Conservation (phyloP, 1,140 invertebrate genomes). For the Hermatobates lingyangjiaoensis region DNA sequence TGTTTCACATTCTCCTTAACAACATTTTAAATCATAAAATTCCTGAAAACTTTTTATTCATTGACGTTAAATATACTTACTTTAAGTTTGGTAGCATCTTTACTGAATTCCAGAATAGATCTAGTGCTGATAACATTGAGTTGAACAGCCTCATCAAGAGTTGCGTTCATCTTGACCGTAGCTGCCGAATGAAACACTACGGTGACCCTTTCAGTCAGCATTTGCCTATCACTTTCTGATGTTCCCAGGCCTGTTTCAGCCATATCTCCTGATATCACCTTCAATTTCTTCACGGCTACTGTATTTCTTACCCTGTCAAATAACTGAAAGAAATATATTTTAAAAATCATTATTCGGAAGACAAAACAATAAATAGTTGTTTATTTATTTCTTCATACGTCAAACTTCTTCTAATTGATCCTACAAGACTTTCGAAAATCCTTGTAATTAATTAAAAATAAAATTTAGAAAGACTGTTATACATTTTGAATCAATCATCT, state of each 20-base stretch:
- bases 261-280: slow-evolving; percentile 37
- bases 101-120: slow-evolving; percentile 22
- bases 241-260: slow-evolving; percentile 29
- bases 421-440: too few relatives aligned
- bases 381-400: too few relatives aligned
- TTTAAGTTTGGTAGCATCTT: slow-evolving; percentile 25
- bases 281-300: slow-evolving; percentile 29
- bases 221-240: slow-evolving; percentile 19
- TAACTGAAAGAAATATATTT: slow-evolving; percentile 24
- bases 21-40: too few relatives aligned
- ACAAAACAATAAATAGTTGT: too few relatives aligned
- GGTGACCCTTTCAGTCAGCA: slow-evolving; percentile 39
- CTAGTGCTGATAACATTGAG: slow-evolving; percentile 23
- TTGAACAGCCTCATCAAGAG: slow-evolving; percentile 19
- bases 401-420: too few relatives aligned
- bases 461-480: too few relatives aligned
- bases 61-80: slow-evolving; percentile 21
- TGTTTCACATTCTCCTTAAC: too few relatives aligned
- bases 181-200: slow-evolving; percentile 52
- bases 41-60: too few relatives aligned
- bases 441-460: too few relatives aligned
- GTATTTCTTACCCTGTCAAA: slow-evolving; percentile 26
- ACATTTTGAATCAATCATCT: too few relatives aligned
- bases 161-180: slow-evolving; percentile 30
- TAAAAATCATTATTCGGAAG: too few relatives aligned